Base-by-base conservation (phyloP, 2,888 invertebrate genomes). In the Caprella mutica region DNA sequence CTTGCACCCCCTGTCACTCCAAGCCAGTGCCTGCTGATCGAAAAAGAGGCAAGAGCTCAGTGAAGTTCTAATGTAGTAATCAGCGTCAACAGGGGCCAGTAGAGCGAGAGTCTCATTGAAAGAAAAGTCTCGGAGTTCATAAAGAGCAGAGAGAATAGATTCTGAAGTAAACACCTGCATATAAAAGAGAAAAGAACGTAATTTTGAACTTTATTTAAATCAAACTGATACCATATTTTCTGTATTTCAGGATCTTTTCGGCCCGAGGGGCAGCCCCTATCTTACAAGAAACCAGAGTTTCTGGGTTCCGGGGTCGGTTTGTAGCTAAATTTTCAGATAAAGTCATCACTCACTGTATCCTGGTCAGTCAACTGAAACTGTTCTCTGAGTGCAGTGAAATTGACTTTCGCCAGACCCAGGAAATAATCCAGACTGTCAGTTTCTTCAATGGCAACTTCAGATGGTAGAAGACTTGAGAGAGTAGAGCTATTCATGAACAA, bases 21-120 rank as follows among this genome's bases (percentile, higher is more conserved):
- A 68, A 2, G 66, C 66, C 4, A 67, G 66, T 1, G 53, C 60
- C 8, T 66, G 64, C 29, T 69, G 67, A 42, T 71, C 66, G 58
- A 67, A 70, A 60, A 70, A 72, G 54, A 70, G 69, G 65, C 74
- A 74, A 5, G 71, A 70, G 3, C 71, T 68, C 24, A 69, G 67
- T 60, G 67, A 70, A 5, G 70, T 68, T 23, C 68, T 63, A 21
- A 73, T 55, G 23, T 67, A 67, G 62, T 73, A 74, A 58, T 70
- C 69, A n/a, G 51, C 24, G 14, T 39, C 52, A 38, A 65, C 58
- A n/a, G 55, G 43, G 24, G 30, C 29, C 48, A 48, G 48, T 30
- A 48, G 48, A 1, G 27, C 42, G 4, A 43, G 33, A 33, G 46
- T 46, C 40, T 55, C 54, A 38, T 55, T 46, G 38, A 44, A 43